Evolutionary conservation across 2,113 vertebrate genomes (phyloP).

Genomic region (Choloepus hoffmanni): DNA sequence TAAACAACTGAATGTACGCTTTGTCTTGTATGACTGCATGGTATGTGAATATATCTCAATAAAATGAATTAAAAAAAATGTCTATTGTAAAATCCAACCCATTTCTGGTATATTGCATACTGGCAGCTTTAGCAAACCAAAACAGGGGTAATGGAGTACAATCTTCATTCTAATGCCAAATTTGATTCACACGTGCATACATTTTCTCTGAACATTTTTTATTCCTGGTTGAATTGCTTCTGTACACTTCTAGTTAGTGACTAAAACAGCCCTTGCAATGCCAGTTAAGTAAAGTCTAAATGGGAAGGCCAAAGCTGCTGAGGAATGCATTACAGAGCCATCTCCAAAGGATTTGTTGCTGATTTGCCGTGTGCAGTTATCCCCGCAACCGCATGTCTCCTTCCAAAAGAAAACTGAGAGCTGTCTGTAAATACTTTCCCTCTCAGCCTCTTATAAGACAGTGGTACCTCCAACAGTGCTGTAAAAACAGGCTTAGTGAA

Average conservation of each 20-base stretch:
- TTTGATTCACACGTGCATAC: rapidly evolving
- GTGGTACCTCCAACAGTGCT: too few species aligned
- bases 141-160: background rate
- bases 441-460: background rate
- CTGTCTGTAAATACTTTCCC: background rate
- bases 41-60: too few species aligned
- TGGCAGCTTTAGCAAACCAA: too few species aligned
- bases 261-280: background rate
- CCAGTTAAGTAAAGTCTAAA: background rate
- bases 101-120: too few species aligned
- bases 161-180: background rate
- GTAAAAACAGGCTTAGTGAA: background rate
- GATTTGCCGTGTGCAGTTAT: background rate
- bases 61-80: too few species aligned
- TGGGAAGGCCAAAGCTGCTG: background rate
- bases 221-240: background rate
- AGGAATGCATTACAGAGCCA: background rate
- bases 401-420: background rate
- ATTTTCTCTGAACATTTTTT: background rate
- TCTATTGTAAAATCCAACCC: too few species aligned
- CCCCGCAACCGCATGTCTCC: background rate
- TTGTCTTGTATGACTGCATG: too few species aligned
- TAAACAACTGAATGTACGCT: too few species aligned
- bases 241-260: background rate
- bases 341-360: background rate